Conservation (phyloP, 1,140 invertebrate species). For the Formica exsecta region DNA sequence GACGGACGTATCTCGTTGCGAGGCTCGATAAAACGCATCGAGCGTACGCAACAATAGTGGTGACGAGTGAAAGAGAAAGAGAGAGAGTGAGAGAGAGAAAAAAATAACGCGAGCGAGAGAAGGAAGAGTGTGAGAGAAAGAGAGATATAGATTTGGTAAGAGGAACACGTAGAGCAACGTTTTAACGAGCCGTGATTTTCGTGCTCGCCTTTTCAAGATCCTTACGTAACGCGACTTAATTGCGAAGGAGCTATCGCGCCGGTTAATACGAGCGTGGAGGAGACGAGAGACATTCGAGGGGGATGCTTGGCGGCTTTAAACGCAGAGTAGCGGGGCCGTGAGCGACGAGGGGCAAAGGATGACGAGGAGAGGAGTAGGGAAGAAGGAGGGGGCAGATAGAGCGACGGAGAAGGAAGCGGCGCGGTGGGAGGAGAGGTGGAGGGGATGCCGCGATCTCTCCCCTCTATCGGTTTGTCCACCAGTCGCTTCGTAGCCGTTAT, state of each 20-base stretch:
- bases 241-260: conserved; percentile 86
- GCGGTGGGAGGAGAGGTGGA: background rate
- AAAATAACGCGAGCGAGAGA: background rate
- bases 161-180: conserved; percentile 69
- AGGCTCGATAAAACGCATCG: conserved; percentile 66
- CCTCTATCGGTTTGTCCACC: conserved; percentile 76
- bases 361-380: conserved; percentile 1
- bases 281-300: conserved; percentile 75
- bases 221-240: conserved; percentile 86
- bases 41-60: conserved; percentile 56
- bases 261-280: conserved; percentile 82
- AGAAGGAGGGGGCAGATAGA: conserved; percentile 29
- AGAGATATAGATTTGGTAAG: conserved; percentile 12
- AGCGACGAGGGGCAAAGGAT: background rate
- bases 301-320: conserved; percentile 77
- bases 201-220: conserved; percentile 78
- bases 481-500: conserved; percentile 82
- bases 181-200: conserved; percentile 81
- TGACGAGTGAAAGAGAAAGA: background rate
- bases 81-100: background rate
- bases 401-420: conserved; percentile 42
- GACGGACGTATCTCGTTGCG: conserved; percentile 54
- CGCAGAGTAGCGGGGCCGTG: conserved; percentile 66
- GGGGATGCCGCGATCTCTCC: conserved; percentile 73
- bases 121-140: background rate